Evolutionary conservation across 2,797 vertebrate genomes (phyloP).

Genomic region (Pangasius macronema): DNA sequence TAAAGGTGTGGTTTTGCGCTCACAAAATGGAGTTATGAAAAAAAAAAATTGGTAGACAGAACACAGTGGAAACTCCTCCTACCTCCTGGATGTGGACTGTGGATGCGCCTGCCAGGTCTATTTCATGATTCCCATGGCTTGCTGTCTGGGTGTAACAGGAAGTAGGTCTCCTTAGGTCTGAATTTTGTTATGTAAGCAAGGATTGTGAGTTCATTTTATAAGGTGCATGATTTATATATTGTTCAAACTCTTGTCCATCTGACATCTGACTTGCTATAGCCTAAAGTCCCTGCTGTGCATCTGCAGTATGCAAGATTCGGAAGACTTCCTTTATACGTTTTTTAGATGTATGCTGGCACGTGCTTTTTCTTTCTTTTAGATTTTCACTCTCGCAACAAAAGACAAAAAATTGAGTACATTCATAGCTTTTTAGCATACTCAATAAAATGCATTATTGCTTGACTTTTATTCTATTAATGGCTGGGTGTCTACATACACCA

Average conservation of each 20-base stretch:
- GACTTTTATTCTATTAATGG: not conserved
- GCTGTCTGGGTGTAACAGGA: slow-evolving; percentile 9
- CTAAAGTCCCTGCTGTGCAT: not conserved
- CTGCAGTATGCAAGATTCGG: not conserved
- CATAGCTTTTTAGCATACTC: not conserved
- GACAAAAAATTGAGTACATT: not conserved
- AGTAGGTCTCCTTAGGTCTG: not conserved
- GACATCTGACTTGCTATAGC: not conserved
- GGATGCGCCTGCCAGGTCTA: not conserved
- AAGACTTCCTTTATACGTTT: not conserved
- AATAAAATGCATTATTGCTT: not conserved
- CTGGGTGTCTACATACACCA: not conserved
- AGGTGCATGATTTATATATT: not conserved
- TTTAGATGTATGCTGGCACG: not conserved
- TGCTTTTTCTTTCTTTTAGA: not conserved
- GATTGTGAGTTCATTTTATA: not conserved
- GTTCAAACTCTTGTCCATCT: not conserved
- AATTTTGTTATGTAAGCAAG: not conserved
- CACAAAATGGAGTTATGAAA: not conserved
- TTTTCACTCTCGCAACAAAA: not conserved
- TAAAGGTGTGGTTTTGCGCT: not conserved
- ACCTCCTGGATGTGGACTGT: not conserved
- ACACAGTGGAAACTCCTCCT: not conserved
- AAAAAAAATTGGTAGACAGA: not conserved
- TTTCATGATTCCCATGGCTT: slow-evolving; percentile 11